Percentiles rank a stretch among this genome's conserved stretches.
Evolutionary conservation across 1,140 invertebrate genomes (phyloP).

Genomic region (Pseudomyrmex cubaensis): DNA sequence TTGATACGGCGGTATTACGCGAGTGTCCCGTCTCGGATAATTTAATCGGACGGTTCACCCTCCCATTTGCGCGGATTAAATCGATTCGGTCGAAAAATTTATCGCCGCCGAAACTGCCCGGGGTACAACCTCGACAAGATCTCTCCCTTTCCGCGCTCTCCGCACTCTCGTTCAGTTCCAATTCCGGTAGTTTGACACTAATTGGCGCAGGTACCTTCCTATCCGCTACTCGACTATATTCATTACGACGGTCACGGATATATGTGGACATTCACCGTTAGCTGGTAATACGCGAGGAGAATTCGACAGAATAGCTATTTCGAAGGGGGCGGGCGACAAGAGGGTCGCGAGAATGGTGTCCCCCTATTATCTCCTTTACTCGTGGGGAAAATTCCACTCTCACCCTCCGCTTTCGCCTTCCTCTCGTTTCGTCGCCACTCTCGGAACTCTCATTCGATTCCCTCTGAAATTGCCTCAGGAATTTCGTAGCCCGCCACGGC

Average conservation of each 20-base stretch:
- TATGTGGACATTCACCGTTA: slow-evolving; percentile 54
- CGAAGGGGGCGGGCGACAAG: not conserved
- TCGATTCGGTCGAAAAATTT: slow-evolving; percentile 55
- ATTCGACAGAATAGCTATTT: slow-evolving; percentile 59
- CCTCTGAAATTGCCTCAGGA: slow-evolving; percentile 46
- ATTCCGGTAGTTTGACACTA: slow-evolving; percentile 60
- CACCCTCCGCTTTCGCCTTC: not conserved
- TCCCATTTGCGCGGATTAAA: slow-evolving; percentile 37
- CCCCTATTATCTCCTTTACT: slow-evolving; percentile 54
- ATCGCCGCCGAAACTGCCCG: slow-evolving; percentile 34
- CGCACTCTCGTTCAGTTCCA: slow-evolving; percentile 31
- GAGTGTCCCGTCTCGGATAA: slow-evolving; percentile 28
- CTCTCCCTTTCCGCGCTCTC: too few species aligned
- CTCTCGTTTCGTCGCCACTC: slow-evolving; percentile 2
- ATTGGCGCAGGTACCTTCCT: slow-evolving; percentile 50
- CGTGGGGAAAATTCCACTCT: not conserved
- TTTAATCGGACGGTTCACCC: slow-evolving; percentile 47
- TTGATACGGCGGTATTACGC: slow-evolving; percentile 58
- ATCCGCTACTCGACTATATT: slow-evolving; percentile 44
- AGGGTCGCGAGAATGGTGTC: slow-evolving; percentile 3
- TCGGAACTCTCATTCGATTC: slow-evolving; percentile 48
- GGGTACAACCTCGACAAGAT: slow-evolving; percentile 9
- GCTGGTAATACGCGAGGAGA: slow-evolving; percentile 55
- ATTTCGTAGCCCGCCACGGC: slow-evolving; percentile 21
- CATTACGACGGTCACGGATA: slow-evolving; percentile 48